Evolutionary conservation across 2,888 invertebrate species (phyloP).

Genomic region (Dasysyrphus albostriatus): DNA sequence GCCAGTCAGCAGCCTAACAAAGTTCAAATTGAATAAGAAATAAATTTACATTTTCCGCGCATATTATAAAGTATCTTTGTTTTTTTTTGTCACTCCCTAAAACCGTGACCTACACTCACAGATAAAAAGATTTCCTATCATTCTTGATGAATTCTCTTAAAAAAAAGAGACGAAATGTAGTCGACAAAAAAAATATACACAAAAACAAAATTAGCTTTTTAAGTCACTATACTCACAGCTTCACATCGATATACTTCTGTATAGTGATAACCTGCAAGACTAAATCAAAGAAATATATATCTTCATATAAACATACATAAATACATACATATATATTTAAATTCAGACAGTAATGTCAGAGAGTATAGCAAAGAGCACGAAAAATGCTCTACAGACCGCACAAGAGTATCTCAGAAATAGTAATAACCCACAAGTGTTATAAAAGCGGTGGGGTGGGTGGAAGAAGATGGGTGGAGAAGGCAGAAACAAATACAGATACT

Average conservation of each 20-base stretch:
- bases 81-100: background rate
- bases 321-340: background rate
- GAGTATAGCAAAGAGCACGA: slow-evolving; percentile 54
- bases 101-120: slow-evolving; percentile 30
- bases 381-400: slow-evolving; percentile 29
- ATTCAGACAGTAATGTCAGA: slow-evolving; percentile 22
- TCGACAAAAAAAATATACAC: background rate
- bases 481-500: slow-evolving; percentile 47
- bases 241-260: background rate
- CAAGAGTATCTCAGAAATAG: slow-evolving; percentile 38
- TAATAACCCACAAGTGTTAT: slow-evolving; percentile 18
- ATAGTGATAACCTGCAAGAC: slow-evolving; percentile 55
- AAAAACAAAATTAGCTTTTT: slow-evolving; percentile 18
- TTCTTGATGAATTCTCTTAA: background rate
- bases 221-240: slow-evolving; percentile 4
- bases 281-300: slow-evolving; percentile 22
- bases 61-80: background rate
- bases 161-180: background rate
- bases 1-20: background rate
- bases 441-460: slow-evolving; percentile 5
- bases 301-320: background rate
- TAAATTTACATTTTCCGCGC: background rate
- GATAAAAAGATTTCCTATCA: background rate
- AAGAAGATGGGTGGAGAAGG: slow-evolving; percentile 17
- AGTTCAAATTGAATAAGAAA: slow-evolving; percentile 2